Conservation (phyloP, 2,888 invertebrate genomes). For the Autographa gamma region DNA sequence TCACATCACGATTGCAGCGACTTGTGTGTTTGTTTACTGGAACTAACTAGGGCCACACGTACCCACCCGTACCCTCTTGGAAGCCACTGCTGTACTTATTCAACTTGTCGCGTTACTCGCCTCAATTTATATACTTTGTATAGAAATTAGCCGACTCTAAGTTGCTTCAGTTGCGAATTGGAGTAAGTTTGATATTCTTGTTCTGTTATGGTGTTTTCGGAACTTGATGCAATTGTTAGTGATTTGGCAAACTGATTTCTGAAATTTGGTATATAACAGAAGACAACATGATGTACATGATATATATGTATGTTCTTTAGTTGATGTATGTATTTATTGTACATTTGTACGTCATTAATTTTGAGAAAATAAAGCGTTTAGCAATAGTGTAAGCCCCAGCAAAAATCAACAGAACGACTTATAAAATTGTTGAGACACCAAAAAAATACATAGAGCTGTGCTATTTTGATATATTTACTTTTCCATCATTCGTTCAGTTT, state of each 20-base stretch:
- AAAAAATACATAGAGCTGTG: too few relatives aligned
- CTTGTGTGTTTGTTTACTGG: constrained; percentile 77
- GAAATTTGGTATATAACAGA: too few relatives aligned
- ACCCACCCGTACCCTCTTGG: constrained; percentile 64
- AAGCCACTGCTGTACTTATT: constrained; percentile 55
- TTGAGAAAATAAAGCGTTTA: too few relatives aligned
- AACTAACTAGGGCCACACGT: constrained; percentile 70
- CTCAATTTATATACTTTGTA: constrained; percentile 52
- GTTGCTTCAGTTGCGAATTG: neutral
- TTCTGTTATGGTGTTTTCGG: too few relatives aligned
- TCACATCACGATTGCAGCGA: constrained; percentile 74
- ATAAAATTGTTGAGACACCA: too few relatives aligned
- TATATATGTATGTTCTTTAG: too few relatives aligned
- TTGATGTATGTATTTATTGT: too few relatives aligned
- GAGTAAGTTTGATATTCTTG: neutral
- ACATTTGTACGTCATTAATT: too few relatives aligned
- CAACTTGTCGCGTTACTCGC: constrained; percentile 54
- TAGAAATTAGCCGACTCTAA: constrained; percentile 49
- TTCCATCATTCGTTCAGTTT: neutral
- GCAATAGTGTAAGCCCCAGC: too few relatives aligned
- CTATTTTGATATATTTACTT: neutral
- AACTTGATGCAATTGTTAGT: neutral
- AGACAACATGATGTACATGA: too few relatives aligned
- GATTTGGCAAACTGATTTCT: too few relatives aligned
- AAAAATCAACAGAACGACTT: too few relatives aligned